Conservation (phyloP, 1,140 invertebrate genomes). For the Drosophila ambigua region DNA sequence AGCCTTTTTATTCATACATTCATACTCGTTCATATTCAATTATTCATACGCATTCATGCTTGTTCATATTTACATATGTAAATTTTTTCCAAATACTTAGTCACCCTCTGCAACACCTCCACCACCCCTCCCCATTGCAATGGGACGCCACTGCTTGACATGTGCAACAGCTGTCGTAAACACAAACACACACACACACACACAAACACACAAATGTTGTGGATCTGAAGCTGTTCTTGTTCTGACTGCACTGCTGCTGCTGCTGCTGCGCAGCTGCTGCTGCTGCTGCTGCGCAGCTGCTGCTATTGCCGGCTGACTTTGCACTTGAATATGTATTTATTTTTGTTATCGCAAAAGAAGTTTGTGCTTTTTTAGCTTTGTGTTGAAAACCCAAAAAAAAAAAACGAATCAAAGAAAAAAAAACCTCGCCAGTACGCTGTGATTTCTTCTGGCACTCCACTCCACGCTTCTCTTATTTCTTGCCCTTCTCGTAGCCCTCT, state of each 20-base stretch:
- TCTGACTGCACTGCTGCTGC: background rate
- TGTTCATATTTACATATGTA: too few relatives aligned
- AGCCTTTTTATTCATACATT: too few relatives aligned
- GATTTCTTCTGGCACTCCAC: conserved; percentile 1
- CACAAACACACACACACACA: conserved; percentile 5
- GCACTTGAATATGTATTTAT: conserved; percentile 54
- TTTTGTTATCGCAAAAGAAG: conserved; percentile 19
- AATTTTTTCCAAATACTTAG: too few relatives aligned
- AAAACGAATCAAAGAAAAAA: background rate
- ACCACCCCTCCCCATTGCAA: too few relatives aligned
- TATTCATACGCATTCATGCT: too few relatives aligned
- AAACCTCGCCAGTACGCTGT: conserved; percentile 11
- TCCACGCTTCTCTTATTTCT: too few relatives aligned
- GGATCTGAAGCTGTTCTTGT: conserved; percentile 7
- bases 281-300: background rate
- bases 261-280: conserved; percentile 3
- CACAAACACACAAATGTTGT: conserved; percentile 9
- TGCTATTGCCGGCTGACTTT: conserved; percentile 41
- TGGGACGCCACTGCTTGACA: conserved; percentile 25
- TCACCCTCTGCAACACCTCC: too few relatives aligned
- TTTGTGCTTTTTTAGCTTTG: conserved; percentile 18
- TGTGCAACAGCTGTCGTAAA: conserved; percentile 26
- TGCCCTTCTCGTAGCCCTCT: too few relatives aligned
- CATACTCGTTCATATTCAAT: too few relatives aligned
- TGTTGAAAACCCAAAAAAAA: too few relatives aligned